These are phyloP conservation scores for Cyclura pinguis DNA, from an alignment of 2,797 vertebrate species.

Conservation along the genomic window DNA sequence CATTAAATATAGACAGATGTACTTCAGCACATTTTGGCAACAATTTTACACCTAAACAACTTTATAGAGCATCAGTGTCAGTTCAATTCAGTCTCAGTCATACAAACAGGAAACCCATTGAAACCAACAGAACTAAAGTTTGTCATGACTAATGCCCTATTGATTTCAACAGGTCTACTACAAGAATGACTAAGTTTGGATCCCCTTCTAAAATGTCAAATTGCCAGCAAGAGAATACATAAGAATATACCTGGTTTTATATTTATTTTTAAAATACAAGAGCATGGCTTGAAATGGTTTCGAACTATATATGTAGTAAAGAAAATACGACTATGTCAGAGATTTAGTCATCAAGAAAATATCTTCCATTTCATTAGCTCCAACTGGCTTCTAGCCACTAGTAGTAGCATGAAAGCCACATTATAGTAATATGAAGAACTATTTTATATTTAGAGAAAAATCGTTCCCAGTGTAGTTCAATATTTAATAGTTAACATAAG, in stretches of 20 bases:
- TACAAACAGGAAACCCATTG: neutral
- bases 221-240: neutral
- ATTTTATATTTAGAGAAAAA: constrained; percentile 11
- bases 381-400: neutral
- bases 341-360: neutral
- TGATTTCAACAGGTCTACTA: too few relatives aligned
- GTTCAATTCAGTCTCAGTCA: neutral
- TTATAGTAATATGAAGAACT: constrained; percentile 5
- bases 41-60: constrained; percentile 1
- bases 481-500: constrained; percentile 52
- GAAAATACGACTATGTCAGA: neutral
- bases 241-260: neutral
- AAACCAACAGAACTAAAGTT: too few relatives aligned
- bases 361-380: neutral
- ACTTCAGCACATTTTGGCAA: constrained; percentile 24
- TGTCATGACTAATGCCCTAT: too few relatives aligned
- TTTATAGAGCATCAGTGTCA: constrained; percentile 6
- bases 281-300: constrained; percentile 4
- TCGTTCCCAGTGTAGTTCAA: constrained; percentile 57
- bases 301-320: neutral
- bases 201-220: constrained; percentile 6
- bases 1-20: constrained; percentile 35
- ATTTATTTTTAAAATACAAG: constrained; percentile 23
- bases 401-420: neutral
- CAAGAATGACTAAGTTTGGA: neutral